A percentile compares a stretch with the other conserved stretches of the same genome.
Evolutionary conservation across 1,140 invertebrate species (phyloP).

Genomic region (Spodoptera frugiperda): DNA sequence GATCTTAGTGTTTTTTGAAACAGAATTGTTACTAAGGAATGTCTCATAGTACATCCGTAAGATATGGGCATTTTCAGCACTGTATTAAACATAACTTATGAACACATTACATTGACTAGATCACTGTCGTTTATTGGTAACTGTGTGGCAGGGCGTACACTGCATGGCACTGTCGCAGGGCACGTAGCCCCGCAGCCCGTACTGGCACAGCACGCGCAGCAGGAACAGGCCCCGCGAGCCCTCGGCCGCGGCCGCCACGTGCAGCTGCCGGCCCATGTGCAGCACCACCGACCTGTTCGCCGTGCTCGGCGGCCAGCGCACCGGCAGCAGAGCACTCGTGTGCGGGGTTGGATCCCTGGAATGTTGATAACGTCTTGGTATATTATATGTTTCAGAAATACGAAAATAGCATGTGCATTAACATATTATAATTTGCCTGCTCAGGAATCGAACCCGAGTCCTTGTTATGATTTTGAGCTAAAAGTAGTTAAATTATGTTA

Average conservation of each 20-base stretch:
- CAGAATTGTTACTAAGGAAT: no score
- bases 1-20: no score
- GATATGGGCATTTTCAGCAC: no score
- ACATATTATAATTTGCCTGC: no score
- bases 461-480: no score
- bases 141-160: not conserved
- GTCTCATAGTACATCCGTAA: no score
- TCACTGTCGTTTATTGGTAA: not conserved
- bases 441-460: no score
- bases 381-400: not conserved
- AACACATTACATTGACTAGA: not conserved
- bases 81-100: no score
- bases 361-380: not conserved
- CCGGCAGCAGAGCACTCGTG: constrained; percentile 38
- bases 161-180: constrained; percentile 47
- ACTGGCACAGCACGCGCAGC: constrained; percentile 43
- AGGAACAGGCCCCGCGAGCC: constrained; percentile 41
- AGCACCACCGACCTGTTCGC: constrained; percentile 37
- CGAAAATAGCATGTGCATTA: not conserved
- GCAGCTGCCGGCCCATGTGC: constrained; percentile 36
- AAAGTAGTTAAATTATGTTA: no score
- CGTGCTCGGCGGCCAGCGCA: constrained; percentile 48
- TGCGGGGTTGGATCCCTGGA: constrained; percentile 56
- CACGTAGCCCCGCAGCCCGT: constrained; percentile 49
- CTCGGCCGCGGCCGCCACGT: constrained; percentile 34